phyloP scores from a whole-genome alignment of 2,888 invertebrate species.

The Oscheius myriophilus region DNA sequence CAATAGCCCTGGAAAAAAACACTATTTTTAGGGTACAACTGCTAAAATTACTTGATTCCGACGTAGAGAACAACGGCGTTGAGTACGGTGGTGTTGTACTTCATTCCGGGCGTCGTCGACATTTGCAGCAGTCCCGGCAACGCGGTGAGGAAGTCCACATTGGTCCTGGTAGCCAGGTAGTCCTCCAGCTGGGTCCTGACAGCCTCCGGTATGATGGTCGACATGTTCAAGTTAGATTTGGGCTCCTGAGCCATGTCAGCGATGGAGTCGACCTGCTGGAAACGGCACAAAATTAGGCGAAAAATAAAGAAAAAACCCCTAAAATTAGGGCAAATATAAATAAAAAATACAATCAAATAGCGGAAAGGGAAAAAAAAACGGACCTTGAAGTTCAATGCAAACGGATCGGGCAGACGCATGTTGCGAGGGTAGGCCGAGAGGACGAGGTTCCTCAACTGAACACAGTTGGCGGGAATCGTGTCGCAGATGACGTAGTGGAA shows the following conservation, averaged over 20 bases:
- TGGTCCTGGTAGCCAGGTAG: slow-evolving; percentile 82
- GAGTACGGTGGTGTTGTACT: slow-evolving; percentile 94
- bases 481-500: slow-evolving; percentile 99
- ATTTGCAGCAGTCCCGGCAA: slow-evolving; percentile 72
- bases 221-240: slow-evolving; percentile 63
- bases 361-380: background rate
- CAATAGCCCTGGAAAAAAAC: slow-evolving; percentile 81
- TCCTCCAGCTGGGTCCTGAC: slow-evolving; percentile 85
- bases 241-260: slow-evolving; percentile 69
- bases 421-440: slow-evolving; percentile 96
- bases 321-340: slow-evolving; percentile 1
- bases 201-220: slow-evolving; percentile 58
- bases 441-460: slow-evolving; percentile 96
- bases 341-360: background rate
- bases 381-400: slow-evolving; percentile 90
- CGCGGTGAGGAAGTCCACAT: slow-evolving; percentile 74
- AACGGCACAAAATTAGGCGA: slow-evolving; percentile 9
- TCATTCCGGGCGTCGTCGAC: slow-evolving; percentile 80
- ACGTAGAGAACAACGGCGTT: slow-evolving; percentile 97
- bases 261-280: slow-evolving; percentile 65
- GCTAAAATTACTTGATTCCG: slow-evolving; percentile 74
- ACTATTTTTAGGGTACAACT: background rate
- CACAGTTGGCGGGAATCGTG: slow-evolving; percentile 98
- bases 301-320: background rate
- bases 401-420: slow-evolving; percentile 97